Evolutionary conservation across 2,888 invertebrate species (phyloP), one percentile per base, ranked within the genome.

Genomic region (Epistrophe eligans): DNA sequence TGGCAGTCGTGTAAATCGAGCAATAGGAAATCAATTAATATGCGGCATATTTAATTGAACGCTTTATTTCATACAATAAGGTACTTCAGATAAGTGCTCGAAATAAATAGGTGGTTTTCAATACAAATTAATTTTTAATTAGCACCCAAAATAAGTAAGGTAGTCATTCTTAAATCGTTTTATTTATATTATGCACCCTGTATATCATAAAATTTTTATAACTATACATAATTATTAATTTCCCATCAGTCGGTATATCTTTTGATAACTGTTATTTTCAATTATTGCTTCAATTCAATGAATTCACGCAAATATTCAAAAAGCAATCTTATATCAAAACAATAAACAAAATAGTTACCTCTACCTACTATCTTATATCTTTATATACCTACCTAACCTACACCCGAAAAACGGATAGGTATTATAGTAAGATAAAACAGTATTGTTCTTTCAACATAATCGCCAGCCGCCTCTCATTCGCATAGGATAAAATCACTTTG

Each of bases 401-500:
- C 43, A 62, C 19, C 62, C 62, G 62, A 62, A 66, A 24, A 66
- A 66, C 17, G 32, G 28, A 28, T 45, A 40, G 60, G 35, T 60
- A 40, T 24, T 60, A 40, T 24, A 24, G 24, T 17, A 32, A 66
- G 40, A 55, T 40, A 52, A 52, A 70, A 70, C 40, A 40, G 55
- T 70, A 70, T 70, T 70, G 70, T 70, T 70, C 40, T 70, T 70
- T 70, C 70, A 70, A 70, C 70, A 70, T 70, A 70, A 70, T 55
- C 55, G 70, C 24, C 11, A 70, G 70, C 70, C 70, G 70, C 70
- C 70, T 70, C 70, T 55, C 48, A 66, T 66, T 67, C 64, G 43
- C 32, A 64, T 35, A 24, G 62, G 74, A 76, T 76, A 64, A 52
- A 70, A 70, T 76, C 52, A 62, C 35, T 66, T 79, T 66, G 50